Evolutionary conservation across 2,797 vertebrate species (phyloP), one percentile per base, ranked within the genome.

Genomic region (Gallinago solitaria): DNA sequence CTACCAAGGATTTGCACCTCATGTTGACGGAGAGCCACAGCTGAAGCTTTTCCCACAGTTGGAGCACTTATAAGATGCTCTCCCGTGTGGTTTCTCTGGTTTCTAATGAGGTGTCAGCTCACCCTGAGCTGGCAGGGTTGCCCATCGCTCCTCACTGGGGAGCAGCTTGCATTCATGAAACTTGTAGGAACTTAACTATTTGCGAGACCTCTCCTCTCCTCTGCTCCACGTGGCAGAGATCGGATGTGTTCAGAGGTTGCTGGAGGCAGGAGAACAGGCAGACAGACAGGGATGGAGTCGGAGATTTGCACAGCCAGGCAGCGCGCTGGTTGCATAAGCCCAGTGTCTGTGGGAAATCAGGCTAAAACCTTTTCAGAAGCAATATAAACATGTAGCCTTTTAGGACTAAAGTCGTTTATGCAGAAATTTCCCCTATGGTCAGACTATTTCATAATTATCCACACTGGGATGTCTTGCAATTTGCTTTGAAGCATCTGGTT

Each of bases 391-490:
- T 53, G 57, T 64, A 91, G 74, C 45, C 53, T 93, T 95, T 95
- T 94, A 90, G 88, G 75, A 71, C 91, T 85, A 77, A 89, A 95
- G 91, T 82, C 71, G 16, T 94, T 94, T 95, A 90, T 87, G 93
- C 93, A 93, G 96, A 95, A 95, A 94, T 95, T 95, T 92, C 88
- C 92, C 91, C 93, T 76, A 64, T 96, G 90, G 93, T 95, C 85
- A 95, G 91, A 63, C 67, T 95, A 79, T 95, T 95, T 93, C 87
- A 64, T 94, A 96, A 96, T 95, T 95, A 93, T 53, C 83, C 95
- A 87, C 83, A 69, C 89, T 93, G 87, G 80, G 91, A 93, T 93
- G 88, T 87, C 93, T 92, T 95, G 68, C 70, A 27, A 90, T 95
- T 92, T 79, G 59, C 93, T 95, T 91, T 94, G 81, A 90, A 96